phyloP scores from a whole-genome alignment of 92 coral and sea anemone species.

The Chrysogorgia sp. region DNA sequence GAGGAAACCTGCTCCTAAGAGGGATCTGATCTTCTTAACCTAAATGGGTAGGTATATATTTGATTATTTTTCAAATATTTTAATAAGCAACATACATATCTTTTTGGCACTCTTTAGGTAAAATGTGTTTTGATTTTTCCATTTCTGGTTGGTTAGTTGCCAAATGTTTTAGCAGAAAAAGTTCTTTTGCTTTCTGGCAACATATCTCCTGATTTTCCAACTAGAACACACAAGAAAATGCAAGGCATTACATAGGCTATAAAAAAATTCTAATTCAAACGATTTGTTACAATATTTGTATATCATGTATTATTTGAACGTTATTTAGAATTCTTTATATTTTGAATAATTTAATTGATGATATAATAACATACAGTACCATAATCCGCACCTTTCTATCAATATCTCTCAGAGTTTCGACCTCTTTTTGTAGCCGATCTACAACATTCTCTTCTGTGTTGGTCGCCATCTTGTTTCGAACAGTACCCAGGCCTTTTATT shows the following conservation, averaged over 20 bases:
- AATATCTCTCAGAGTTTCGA: conserved; percentile 23
- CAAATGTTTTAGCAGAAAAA: not conserved
- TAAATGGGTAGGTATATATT: not conserved
- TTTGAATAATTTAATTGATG: not conserved
- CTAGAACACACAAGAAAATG: not conserved
- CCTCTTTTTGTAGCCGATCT: not conserved
- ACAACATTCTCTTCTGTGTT: not conserved
- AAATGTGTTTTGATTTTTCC: not conserved
- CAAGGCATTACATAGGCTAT: not conserved
- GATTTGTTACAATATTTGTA: not conserved
- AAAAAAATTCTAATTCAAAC: not conserved
- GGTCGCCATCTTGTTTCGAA: conserved; percentile 42
- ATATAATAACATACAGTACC: not conserved
- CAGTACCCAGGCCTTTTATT: conserved; percentile 3
- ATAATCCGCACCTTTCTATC: conserved; percentile 11
- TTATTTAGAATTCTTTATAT: not conserved
- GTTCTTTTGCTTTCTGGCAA: conserved; percentile 35
- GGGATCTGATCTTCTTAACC: too few species aligned
- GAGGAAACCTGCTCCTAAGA: too few species aligned
- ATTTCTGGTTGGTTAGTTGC: not conserved
- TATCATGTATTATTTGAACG: not conserved
- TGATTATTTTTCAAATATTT: not conserved
- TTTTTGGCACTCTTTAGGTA: conserved; percentile 14
- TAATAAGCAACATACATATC: conserved; percentile 10
- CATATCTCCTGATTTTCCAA: not conserved